Percentiles rank a stretch among this genome's conserved stretches.
Evolutionary conservation across 2,797 vertebrate species (phyloP).

Genomic region (Cirrhinus mrigala): DNA sequence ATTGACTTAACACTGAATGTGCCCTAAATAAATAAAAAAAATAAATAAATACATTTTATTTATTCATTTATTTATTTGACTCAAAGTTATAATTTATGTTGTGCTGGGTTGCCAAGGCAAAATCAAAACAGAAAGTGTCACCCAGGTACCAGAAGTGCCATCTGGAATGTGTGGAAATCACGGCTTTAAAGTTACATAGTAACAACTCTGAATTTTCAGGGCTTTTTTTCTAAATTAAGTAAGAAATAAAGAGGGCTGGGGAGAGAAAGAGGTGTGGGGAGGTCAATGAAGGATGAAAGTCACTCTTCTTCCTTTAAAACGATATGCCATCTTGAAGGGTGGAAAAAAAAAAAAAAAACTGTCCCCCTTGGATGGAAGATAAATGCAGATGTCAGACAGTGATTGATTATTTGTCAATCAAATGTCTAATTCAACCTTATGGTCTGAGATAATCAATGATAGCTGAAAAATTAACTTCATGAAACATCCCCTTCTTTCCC

Average conservation of each 20-base stretch:
- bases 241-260: not conserved
- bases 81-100: not conserved
- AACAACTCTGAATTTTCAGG: no score
- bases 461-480: constrained; percentile 55
- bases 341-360: not conserved
- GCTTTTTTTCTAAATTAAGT: constrained; percentile 4
- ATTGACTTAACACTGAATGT: not conserved
- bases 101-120: not conserved
- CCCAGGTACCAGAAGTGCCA: not conserved
- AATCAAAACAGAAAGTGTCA: not conserved
- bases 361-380: constrained; percentile 54
- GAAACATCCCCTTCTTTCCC: constrained; percentile 2
- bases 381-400: constrained; percentile 54
- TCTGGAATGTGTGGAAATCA: not conserved
- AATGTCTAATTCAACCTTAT: constrained; percentile 53
- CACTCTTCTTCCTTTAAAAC: constrained; percentile 48
- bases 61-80: not conserved
- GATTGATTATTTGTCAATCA: constrained; percentile 64
- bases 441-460: constrained; percentile 51
- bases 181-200: no score
- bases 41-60: no score
- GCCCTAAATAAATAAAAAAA: not conserved
- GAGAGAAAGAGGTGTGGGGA: constrained; percentile 21
- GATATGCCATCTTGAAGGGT: constrained; percentile 38
- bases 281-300: constrained; percentile 43